phyloP scores from a whole-genome alignment of 2,113 vertebrate species.

The Pungitius pungitius region DNA sequence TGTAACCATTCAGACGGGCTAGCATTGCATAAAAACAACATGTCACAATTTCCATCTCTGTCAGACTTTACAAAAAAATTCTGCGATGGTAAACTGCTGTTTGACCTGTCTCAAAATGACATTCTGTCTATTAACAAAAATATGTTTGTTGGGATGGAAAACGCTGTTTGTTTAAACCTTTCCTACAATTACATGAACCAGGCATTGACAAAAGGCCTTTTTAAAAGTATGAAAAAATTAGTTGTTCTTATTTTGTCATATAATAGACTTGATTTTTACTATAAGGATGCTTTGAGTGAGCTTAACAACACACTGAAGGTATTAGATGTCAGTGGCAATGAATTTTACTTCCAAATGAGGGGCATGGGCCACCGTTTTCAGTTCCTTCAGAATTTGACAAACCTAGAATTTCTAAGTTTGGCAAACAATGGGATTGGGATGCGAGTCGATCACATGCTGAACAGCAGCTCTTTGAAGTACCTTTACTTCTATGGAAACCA shows the following conservation, averaged over 20 bases:
- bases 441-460: conserved; percentile 72
- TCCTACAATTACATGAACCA: conserved; percentile 85
- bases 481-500: conserved; percentile 79
- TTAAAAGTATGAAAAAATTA: conserved; percentile 68
- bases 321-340: conserved; percentile 82
- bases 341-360: conserved; percentile 82
- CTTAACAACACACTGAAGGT: conserved; percentile 73
- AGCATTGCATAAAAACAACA: background rate
- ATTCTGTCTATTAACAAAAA: conserved; percentile 69
- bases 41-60: conserved; percentile 33
- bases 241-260: conserved; percentile 78
- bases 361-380: conserved; percentile 82
- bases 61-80: conserved; percentile 46
- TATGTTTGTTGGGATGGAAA: conserved; percentile 79
- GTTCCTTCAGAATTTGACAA: conserved; percentile 72
- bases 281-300: conserved; percentile 71
- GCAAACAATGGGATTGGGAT: conserved; percentile 81
- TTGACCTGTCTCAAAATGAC: conserved; percentile 84
- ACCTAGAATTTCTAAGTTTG: conserved; percentile 77
- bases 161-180: conserved; percentile 80
- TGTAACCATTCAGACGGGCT: background rate
- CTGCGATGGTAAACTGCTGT: conserved; percentile 53
- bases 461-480: conserved; percentile 76
- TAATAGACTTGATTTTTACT: conserved; percentile 84
- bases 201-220: conserved; percentile 64